These are phyloP conservation scores for Trachelus tabidus DNA, from an alignment of 2,888 invertebrate genomes.

Conservation along the genomic window DNA sequence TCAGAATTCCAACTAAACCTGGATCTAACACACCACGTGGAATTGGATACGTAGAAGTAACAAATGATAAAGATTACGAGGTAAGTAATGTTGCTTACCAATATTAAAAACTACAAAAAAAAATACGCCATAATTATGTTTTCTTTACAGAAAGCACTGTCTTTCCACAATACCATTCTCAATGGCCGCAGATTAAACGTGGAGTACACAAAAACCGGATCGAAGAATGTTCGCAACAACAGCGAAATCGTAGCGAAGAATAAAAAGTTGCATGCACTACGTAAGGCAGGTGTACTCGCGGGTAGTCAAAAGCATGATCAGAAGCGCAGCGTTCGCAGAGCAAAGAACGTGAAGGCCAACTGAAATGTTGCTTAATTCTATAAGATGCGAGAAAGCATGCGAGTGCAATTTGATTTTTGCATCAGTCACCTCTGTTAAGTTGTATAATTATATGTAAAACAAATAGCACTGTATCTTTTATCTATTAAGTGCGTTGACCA, in stretches of 20 bases:
- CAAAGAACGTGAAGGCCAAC: slow-evolving; percentile 6
- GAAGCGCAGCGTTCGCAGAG: slow-evolving; percentile 51
- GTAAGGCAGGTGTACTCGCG: slow-evolving; percentile 61
- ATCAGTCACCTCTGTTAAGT: too few relatives aligned
- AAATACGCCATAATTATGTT: neutral
- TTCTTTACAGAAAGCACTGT: slow-evolving; percentile 63
- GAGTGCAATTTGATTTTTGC: slow-evolving; percentile 19
- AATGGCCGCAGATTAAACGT: slow-evolving; percentile 65
- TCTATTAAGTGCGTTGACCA: too few relatives aligned
- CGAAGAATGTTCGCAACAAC: slow-evolving; percentile 54
- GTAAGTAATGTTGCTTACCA: slow-evolving; percentile 43
- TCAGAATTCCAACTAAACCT: slow-evolving; percentile 62
- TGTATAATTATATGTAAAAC: too few relatives aligned
- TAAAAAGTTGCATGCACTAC: slow-evolving; percentile 64
- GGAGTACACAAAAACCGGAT: slow-evolving; percentile 61
- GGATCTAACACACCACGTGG: slow-evolving; percentile 60
- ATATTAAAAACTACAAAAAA: neutral
- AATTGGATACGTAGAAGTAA: slow-evolving; percentile 66
- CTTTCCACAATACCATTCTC: slow-evolving; percentile 63
- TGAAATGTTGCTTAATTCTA: slow-evolving; percentile 3
- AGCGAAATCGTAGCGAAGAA: slow-evolving; percentile 63
- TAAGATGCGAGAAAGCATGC: neutral
- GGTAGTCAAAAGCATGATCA: slow-evolving; percentile 57
- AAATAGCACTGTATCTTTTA: too few relatives aligned
- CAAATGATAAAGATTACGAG: slow-evolving; percentile 63